Base-by-base conservation (phyloP, 2,797 vertebrate species). In the Emys orbicularis region DNA sequence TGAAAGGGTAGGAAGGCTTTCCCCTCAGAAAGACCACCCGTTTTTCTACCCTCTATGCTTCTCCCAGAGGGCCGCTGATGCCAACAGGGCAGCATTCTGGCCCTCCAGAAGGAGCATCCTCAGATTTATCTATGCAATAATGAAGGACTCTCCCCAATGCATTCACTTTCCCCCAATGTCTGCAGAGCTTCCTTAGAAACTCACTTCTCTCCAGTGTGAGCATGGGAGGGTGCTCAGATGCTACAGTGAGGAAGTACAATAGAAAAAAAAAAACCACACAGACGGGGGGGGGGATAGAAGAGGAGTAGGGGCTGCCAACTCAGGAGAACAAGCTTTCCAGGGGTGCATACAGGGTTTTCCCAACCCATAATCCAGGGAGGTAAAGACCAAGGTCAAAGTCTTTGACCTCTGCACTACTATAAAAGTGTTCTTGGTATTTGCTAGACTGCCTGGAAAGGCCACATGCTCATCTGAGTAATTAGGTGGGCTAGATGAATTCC, bases 151-250 rank as follows among this genome's bases (percentile, higher is more conserved):
- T 79, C 57, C 18, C 12, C 3, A 4, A 27, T 2, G 37, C 50
- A 44, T 59, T 18, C 4, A 0, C 21, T 61, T 50, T 29, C 61
- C 59, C 23, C n/a, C 53, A 50, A 16, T 37, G 27, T 0, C 11
- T 0, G 1, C 76, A 57, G 34, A 47, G 37, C 31, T 81, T 52
- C 41, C 86, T 49, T 23, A 68, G 18, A 53, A 52, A 47, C 2
- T 80, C 77, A 15, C 23, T 37, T 79, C 12, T 81, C 3, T 44
- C 47, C 54, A 15, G 1, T 0, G 8, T 2, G 5, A 0, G 1
- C 54, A 25, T 3, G 31, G 7, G 41, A 53, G 2, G 6, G 53
- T n/a, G 44, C 65, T 44, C 80, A 57, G 49, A 76, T 34, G 65
- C 56, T 31, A 5, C 80, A 59, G 79, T 2, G 1, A 37, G 79